Conservation (phyloP, 1,140 invertebrate species). For the Phymastichus coffea region DNA sequence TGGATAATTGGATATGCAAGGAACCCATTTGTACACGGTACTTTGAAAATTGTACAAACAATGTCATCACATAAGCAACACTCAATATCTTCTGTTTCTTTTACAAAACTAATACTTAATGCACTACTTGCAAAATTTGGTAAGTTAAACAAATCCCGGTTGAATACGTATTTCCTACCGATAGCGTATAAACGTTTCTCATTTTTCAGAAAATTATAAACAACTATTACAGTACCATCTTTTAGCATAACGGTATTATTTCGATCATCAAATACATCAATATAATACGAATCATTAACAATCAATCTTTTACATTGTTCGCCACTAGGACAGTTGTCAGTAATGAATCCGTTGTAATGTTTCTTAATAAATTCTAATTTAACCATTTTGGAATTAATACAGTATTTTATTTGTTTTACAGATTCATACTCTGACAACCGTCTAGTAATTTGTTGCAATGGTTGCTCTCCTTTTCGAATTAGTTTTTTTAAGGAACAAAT, state of each 20-base stretch:
- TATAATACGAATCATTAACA: not conserved
- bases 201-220: not conserved
- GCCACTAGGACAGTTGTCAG: not conserved
- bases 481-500: conserved; percentile 23
- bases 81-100: not conserved
- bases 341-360: not conserved
- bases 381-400: not conserved
- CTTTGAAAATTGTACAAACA: not conserved
- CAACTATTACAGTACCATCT: not conserved
- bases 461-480: conserved; percentile 25
- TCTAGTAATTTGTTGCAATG: conserved; percentile 27
- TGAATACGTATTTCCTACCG: not conserved
- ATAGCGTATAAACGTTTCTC: not conserved
- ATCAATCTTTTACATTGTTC: not conserved
- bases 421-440: conserved; percentile 1
- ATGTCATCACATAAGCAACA: not conserved
- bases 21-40: not conserved
- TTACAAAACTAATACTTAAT: not conserved
- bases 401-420: not conserved
- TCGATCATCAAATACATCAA: not conserved
- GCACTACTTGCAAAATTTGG: not conserved
- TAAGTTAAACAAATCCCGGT: not conserved
- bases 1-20: not conserved
- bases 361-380: not conserved
- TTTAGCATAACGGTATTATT: not conserved